Base-by-base conservation (phyloP, 37 sponge, comb jelly and placozoan genomes). In the Axinella damicornis region DNA sequence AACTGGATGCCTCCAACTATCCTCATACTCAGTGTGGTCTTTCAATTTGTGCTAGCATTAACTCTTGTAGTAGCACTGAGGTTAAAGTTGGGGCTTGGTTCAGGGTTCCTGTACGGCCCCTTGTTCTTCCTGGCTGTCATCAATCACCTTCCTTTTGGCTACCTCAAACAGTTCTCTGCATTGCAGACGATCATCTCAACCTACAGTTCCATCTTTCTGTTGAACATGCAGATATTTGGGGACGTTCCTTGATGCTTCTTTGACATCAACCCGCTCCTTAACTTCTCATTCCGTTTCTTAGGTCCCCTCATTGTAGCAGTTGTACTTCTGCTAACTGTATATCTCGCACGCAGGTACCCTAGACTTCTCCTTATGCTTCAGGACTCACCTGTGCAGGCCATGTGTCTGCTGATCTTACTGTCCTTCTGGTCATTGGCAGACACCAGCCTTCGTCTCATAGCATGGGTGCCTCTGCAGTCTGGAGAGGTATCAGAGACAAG, bases 221-320 rank as follows among this genome's bases (percentile, higher is more conserved):
- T 69, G 12, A 69, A 69, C 33, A 15, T 69, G 21, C 34, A 69
- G 37, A 2, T 69, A 35, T 69, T 69, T 21, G 71, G 71, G 28
- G 31, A 69, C 5, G 16, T 69, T 69, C 71, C 33, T 22, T 69
- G 28, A 34, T 69, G 71, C 71, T 66, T 66, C 28, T 66, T 66
- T n/a, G 27, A 17, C 15, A 28, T 69, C 2, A 32, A 69, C 33
- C 28, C 5, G 11, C 33, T 69, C 28, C 21, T 35, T 5, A 69
- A 69, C 71, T 15, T 30, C 71, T 31, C 31, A 21, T 11, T 69
- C 9, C 71, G 16, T 6, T 69, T 31, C 37, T 9, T 69, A 21
- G 71, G 71, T 21, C 71, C 71, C 28, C 21, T 69, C 5, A 69
- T 69, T 34, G 37, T 69, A 9, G 71, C 71, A 21, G 33, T 69